phyloP scores from a whole-genome alignment of 30 jellyfish, hydroid and myxozoan genomes.

The Hydractinia symbiolongicarpus region DNA sequence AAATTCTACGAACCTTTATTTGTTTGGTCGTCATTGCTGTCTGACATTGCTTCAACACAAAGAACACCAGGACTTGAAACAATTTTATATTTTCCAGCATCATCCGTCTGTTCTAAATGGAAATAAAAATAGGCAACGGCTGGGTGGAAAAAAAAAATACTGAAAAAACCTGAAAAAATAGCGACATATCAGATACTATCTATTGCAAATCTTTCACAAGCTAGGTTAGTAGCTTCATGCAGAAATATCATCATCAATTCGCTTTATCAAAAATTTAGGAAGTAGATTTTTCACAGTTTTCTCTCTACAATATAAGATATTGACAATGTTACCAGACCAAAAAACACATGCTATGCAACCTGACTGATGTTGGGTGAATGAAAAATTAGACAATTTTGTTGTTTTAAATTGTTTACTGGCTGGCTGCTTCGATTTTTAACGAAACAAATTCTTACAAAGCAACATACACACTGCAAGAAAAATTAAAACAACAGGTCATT shows the following conservation, averaged over 20 bases:
- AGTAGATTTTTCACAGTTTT: background rate
- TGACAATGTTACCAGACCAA: too few relatives aligned
- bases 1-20: background rate
- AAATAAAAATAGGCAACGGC: background rate
- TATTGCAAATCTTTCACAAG: conserved; percentile 22
- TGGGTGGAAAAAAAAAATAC: background rate
- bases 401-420: too few relatives aligned
- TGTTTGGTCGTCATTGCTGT: background rate
- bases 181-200: conserved; percentile 24
- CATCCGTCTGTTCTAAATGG: background rate
- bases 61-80: background rate
- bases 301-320: too few relatives aligned
- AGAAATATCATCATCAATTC: background rate
- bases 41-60: background rate
- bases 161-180: background rate
- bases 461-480: too few relatives aligned
- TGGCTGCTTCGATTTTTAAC: too few relatives aligned
- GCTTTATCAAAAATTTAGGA: background rate
- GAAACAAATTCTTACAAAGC: too few relatives aligned
- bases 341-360: too few relatives aligned
- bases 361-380: too few relatives aligned
- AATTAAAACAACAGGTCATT: too few relatives aligned
- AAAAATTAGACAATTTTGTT: too few relatives aligned
- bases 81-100: background rate
- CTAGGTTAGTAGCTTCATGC: conserved; percentile 5